Percentiles rank a stretch among this genome's conserved stretches.
Evolutionary conservation across 2,888 invertebrate genomes (phyloP).

Genomic region (Drosophila nr. perissopoda): DNA sequence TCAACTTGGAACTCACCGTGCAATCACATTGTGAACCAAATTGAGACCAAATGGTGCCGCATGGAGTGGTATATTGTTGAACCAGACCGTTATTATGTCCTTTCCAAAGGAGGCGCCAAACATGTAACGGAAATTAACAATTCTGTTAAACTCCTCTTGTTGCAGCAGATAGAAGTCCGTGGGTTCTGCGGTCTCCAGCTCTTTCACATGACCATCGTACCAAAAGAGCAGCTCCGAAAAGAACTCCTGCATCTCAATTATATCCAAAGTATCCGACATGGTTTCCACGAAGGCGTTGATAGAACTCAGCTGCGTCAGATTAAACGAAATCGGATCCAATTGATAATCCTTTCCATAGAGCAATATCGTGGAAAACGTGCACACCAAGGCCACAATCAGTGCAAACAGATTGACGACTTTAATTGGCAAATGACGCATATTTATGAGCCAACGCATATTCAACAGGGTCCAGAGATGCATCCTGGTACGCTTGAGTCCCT

Average conservation of each 20-base stretch:
- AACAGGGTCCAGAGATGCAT: slow-evolving; percentile 38
- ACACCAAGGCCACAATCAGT: slow-evolving; percentile 21
- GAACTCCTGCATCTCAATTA: slow-evolving; percentile 31
- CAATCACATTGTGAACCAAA: slow-evolving; percentile 67
- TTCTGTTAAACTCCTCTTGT: slow-evolving; percentile 20
- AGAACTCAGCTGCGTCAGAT: slow-evolving; percentile 44
- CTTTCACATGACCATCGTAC: slow-evolving; percentile 55
- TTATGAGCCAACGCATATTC: slow-evolving; percentile 35
- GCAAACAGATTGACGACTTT: slow-evolving; percentile 23
- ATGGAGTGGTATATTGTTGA: slow-evolving; percentile 69
- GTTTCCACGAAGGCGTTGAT: slow-evolving; percentile 57
- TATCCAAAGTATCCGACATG: background rate
- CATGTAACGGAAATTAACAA: slow-evolving; percentile 46
- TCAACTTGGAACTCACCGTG: slow-evolving; percentile 41
- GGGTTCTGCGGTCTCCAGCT: background rate
- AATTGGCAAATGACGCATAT: slow-evolving; percentile 26
- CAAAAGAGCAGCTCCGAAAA: slow-evolving; percentile 60
- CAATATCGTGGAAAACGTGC: slow-evolving; percentile 40
- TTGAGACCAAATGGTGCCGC: slow-evolving; percentile 64
- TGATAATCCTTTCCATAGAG: slow-evolving; percentile 48
- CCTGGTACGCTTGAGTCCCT: background rate
- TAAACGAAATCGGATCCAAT: slow-evolving; percentile 45
- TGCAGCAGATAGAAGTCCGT: slow-evolving; percentile 35
- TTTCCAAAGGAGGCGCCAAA: slow-evolving; percentile 58
- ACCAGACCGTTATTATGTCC: slow-evolving; percentile 60